These are phyloP conservation scores for Seriola dumerili DNA, from an alignment of 2,113 vertebrate genomes.

Conservation along the genomic window DNA sequence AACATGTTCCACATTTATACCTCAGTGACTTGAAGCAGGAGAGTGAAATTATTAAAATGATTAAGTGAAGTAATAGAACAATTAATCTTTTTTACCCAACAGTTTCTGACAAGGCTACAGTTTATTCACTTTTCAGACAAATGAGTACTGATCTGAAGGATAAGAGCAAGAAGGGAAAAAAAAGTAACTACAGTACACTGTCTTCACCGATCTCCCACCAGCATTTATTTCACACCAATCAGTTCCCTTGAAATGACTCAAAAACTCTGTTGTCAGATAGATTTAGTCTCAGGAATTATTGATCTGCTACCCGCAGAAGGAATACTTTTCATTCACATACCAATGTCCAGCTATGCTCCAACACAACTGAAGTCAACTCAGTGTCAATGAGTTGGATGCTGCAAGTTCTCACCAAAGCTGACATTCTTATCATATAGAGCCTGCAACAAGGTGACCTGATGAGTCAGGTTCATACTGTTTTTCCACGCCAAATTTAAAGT, in stretches of 20 bases:
- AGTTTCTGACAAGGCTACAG: background rate
- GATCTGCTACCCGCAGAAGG: background rate
- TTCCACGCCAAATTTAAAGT: background rate
- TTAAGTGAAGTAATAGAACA: background rate
- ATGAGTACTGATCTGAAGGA: no score
- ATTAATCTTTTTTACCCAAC: background rate
- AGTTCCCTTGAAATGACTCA: background rate
- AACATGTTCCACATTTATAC: background rate
- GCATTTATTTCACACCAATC: background rate
- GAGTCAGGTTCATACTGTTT: background rate
- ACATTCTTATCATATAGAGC: background rate
- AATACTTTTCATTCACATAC: background rate
- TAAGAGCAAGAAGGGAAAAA: no score
- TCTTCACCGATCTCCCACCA: background rate
- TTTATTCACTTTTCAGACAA: slow-evolving; percentile 1
- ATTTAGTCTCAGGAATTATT: background rate
- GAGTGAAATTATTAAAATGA: background rate
- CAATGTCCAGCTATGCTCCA: no score
- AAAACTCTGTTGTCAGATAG: background rate
- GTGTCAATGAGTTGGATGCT: no score
- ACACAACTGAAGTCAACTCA: no score
- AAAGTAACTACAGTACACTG: no score
- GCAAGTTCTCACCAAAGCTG: no score
- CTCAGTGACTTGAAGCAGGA: slow-evolving; percentile 7
- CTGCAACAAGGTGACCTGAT: background rate